Evolutionary conservation across 2,797 vertebrate genomes (phyloP), one percentile per base, ranked within the genome.

Genomic region (Megalops cyprinoides): DNA sequence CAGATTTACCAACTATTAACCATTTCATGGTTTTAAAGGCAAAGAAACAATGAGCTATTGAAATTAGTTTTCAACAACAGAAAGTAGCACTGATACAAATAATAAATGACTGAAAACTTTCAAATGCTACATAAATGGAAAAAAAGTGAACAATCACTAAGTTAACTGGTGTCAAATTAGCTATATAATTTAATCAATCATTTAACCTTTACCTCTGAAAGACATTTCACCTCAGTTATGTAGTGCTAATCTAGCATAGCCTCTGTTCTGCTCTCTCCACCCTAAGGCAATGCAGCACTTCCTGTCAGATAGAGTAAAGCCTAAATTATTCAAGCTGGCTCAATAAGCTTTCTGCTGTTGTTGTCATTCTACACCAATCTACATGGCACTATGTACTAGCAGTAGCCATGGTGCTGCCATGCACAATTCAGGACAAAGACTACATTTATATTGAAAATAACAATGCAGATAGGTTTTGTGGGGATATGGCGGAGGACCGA

Each of bases 311-410:
- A 46, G 31, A 34, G 23, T 46, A 76, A 8, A 31, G 23, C 20
- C 44, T 67, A 39, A 84, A 79, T 69, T 56, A 74, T 81, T 81
- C 53, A 79, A 49, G 74, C 44, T 48, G 42, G 75, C 39, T 60
- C 51, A 80, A 77, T 73, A 53, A 51, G 25, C 60, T 69, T 37
- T 14, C 48, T 76, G 51, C 34, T 74, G 31, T 48, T 65, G 23
- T 58, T 67, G 60, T 25, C 46, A 53, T 3, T 69, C 31, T 8
- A 49, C 49, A 31, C 49, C 18, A 51, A 74, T 56, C 51, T 34
- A 20, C 46, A 44, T 12, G 20, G 44, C 34, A 55, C 23, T 3
- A 62, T 73, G 78, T 28, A 4, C 20, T 28, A 5, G 48, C 56
- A 28, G 42, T 12, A 44, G 56, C 42, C 71, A 49, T 1, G 28